These are phyloP conservation scores for Halotydeus destructor DNA, from an alignment of 1,140 invertebrate species.

Conservation along the genomic window DNA sequence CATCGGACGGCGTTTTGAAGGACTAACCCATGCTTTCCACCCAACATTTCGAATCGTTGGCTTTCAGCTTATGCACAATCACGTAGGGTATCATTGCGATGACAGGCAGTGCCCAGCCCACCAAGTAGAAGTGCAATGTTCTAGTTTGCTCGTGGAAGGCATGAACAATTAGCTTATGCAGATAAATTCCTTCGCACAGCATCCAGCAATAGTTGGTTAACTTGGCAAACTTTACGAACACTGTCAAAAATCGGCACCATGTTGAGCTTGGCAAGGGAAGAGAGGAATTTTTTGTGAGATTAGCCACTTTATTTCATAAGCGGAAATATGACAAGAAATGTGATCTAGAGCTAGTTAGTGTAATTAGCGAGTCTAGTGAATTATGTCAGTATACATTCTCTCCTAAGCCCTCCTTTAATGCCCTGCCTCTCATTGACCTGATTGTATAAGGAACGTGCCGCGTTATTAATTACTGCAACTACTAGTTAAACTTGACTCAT, in stretches of 20 bases:
- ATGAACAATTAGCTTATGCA: conserved; percentile 72
- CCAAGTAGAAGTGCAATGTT: conserved; percentile 51
- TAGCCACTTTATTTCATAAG: too few species aligned
- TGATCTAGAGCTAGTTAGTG: too few species aligned
- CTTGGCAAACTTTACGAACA: conserved; percentile 65
- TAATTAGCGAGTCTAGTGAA: too few species aligned
- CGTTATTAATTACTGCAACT: too few species aligned
- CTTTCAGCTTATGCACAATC: conserved; percentile 4
- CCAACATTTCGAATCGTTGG: conserved; percentile 12
- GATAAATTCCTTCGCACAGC: conserved; percentile 76
- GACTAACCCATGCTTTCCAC: conserved; percentile 13
- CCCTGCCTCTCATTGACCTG: too few species aligned
- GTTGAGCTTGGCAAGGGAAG: conserved; percentile 37
- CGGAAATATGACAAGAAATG: neutral
- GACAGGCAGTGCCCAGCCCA: conserved; percentile 46
- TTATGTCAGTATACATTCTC: too few species aligned
- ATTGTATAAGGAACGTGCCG: too few species aligned
- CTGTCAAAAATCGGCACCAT: conserved; percentile 63
- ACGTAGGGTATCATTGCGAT: conserved; percentile 12
- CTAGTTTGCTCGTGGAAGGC: conserved; percentile 69
- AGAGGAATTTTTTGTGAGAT: neutral
- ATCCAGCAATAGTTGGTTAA: conserved; percentile 88
- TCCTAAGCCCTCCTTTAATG: too few species aligned
- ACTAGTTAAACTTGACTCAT: too few species aligned
- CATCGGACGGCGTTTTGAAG: too few species aligned